Conservation (phyloP, 2,888 invertebrate genomes). For the Rambutsinella grinnellia region DNA sequence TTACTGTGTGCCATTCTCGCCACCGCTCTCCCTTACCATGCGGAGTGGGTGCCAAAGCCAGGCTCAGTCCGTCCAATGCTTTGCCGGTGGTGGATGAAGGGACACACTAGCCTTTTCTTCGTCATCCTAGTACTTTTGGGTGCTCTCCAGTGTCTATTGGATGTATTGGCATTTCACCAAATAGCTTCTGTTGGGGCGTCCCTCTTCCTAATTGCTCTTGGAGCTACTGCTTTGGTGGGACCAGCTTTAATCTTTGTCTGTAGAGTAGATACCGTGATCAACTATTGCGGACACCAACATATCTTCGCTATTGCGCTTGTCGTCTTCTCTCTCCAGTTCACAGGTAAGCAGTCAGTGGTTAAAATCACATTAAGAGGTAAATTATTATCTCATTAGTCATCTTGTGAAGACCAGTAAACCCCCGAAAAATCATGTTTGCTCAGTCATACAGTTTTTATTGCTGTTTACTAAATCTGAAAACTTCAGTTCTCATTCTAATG, state of each 20-base stretch:
- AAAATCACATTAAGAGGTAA: constrained; percentile 13
- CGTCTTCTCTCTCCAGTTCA: constrained; percentile 63
- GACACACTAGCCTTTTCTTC: constrained; percentile 60
- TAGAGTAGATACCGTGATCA: constrained; percentile 65
- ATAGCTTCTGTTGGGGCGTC: constrained; percentile 57
- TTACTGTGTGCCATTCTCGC: constrained; percentile 49
- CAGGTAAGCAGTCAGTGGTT: constrained; percentile 53
- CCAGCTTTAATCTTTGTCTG: constrained; percentile 63
- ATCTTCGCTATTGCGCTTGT: constrained; percentile 63
- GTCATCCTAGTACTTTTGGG: constrained; percentile 59
- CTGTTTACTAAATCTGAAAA: not conserved
- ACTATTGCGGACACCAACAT: constrained; percentile 65
- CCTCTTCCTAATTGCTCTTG: constrained; percentile 57
- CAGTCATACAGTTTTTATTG: not conserved
- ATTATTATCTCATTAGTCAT: no score
- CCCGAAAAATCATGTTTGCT: not conserved
- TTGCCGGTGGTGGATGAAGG: constrained; percentile 58
- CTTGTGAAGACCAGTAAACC: not conserved
- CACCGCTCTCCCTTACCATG: constrained; percentile 61
- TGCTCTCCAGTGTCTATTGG: constrained; percentile 60
- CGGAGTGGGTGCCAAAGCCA: constrained; percentile 59
- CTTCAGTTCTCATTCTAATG: not conserved
- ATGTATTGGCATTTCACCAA: constrained; percentile 62
- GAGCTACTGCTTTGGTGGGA: constrained; percentile 60
- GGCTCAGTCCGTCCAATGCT: constrained; percentile 63